Base-by-base conservation (phyloP, 2,113 vertebrate genomes). In the Phyllopteryx taeniolatus region DNA sequence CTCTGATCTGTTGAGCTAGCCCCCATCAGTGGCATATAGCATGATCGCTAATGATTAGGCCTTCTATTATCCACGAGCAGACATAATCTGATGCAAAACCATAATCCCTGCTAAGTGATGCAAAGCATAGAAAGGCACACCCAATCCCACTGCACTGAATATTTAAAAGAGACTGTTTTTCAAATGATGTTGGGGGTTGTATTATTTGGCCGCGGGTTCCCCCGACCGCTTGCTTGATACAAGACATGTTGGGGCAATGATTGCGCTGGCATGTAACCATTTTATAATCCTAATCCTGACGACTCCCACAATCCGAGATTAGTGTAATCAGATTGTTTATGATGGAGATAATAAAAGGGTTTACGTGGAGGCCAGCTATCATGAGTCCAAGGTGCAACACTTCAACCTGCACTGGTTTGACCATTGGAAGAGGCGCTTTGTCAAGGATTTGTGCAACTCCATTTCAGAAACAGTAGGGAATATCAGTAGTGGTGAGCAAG, bases 41-140 rank as follows among this genome's bases (percentile, higher is more conserved):
- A 87, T 75, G 71, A 84, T 91, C 67, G 83, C 86, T 85, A 77
- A 80, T 76, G 83, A 83, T 85, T 70, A 82, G 64, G 42, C 66
- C 57, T 72, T 75, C 49, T 73, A 77, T 86, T 83, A 89, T 89
- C 83, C 79, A 75, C 63, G 46, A 79, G 87, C 80, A 78, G 46
- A 61, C 76, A 76, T 49, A 72, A 88, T 85, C 85, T 81, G 79
- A 71, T 67, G 67, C 78, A 68, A 73, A 75, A 49, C 67, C 64
- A 66, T 85, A 81, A 86, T 86, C 86, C 83, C 79, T 67, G 68
- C 47, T 56, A 75, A 84, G 81, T 9, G 73, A 83, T 67, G 63
- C 61, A 44, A 74, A 63, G 75, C 74, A 66, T 12, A 56, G 71
- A 49, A 72, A 42, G 3, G 13, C 49, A 22, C 71, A 35, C 73